Evolutionary conservation across 2,888 invertebrate species (phyloP).

Genomic region (Aplocera efformata): DNA sequence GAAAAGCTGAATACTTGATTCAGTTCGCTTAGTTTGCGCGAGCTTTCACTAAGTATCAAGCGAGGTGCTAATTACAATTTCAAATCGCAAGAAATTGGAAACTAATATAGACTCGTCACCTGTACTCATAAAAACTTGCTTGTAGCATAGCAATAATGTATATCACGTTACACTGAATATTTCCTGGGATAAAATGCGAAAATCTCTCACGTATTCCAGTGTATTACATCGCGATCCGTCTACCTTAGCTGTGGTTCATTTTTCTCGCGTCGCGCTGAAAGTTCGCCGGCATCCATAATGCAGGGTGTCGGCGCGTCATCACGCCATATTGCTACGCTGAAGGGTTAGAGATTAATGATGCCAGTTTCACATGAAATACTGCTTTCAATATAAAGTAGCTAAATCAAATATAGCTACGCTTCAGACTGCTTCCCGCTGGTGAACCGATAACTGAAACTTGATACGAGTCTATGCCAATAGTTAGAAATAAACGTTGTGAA

Average conservation of each 20-base stretch:
- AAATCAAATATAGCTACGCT: too few relatives aligned
- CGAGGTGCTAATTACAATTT: too few relatives aligned
- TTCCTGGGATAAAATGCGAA: conserved; percentile 13
- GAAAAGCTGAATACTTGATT: too few relatives aligned
- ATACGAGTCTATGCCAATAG: too few relatives aligned
- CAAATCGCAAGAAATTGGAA: too few relatives aligned
- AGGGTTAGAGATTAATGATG: conserved; percentile 68
- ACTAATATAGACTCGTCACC: too few relatives aligned
- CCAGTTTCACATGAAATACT: conserved; percentile 34
- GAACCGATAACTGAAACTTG: too few relatives aligned
- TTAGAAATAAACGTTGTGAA: too few relatives aligned
- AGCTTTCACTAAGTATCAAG: too few relatives aligned
- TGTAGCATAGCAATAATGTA: conserved; percentile 2
- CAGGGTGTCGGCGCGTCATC: conserved; percentile 76
- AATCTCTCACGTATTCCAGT: conserved; percentile 31
- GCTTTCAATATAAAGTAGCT: conserved; percentile 12
- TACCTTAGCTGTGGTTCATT: conserved; percentile 67
- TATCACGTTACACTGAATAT: background rate
- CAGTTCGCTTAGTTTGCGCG: too few relatives aligned
- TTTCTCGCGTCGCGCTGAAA: conserved; percentile 75
- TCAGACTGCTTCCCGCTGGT: too few relatives aligned
- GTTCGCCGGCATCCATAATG: conserved; percentile 75
- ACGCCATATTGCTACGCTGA: conserved; percentile 65
- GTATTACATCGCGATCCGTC: conserved; percentile 68
- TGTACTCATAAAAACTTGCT: too few relatives aligned